A percentile compares a stretch with the other conserved stretches of the same genome.
These are phyloP conservation scores for Drosophila picticornis DNA, from an alignment of 2,888 invertebrate species.

Conservation along the genomic window DNA sequence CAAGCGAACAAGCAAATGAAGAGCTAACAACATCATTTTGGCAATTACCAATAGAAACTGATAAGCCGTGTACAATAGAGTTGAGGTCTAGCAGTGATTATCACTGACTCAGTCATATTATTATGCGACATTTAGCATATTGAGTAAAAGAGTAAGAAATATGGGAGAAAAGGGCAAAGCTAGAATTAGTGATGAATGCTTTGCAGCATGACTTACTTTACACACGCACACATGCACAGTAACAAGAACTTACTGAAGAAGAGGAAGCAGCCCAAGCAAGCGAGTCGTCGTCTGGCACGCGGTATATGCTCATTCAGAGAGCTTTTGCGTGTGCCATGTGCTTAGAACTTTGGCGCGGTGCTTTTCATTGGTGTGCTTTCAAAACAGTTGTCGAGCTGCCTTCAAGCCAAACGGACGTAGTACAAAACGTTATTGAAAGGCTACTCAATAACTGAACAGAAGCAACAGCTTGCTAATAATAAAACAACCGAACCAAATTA, in stretches of 20 bases:
- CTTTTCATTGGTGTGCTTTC: conserved; percentile 54
- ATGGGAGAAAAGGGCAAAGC: neutral
- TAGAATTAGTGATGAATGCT: neutral
- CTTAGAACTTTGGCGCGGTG: conserved; percentile 62
- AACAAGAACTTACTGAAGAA: neutral
- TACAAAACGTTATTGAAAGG: conserved; percentile 22
- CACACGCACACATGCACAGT: neutral
- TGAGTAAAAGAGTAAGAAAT: neutral
- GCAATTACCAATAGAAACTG: conserved; percentile 14
- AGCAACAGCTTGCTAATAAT: conserved; percentile 57
- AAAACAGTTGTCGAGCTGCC: conserved; percentile 83
- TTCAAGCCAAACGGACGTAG: conserved; percentile 78
- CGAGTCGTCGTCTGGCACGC: conserved; percentile 5
- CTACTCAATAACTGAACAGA: conserved; percentile 11
- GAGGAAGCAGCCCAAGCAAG: conserved; percentile 6
- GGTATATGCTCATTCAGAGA: conserved; percentile 36
- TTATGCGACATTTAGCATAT: too few species aligned
- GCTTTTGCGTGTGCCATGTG: conserved; percentile 55
- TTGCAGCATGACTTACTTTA: conserved; percentile 7
- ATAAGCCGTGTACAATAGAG: conserved; percentile 20
- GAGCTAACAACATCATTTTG: neutral
- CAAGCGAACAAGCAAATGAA: conserved; percentile 10
- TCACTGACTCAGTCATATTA: conserved; percentile 29
- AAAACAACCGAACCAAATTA: conserved; percentile 29
- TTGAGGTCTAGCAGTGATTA: neutral